Evolutionary conservation across 2,113 vertebrate species (phyloP).

Genomic region (Bettongia penicillata): DNA sequence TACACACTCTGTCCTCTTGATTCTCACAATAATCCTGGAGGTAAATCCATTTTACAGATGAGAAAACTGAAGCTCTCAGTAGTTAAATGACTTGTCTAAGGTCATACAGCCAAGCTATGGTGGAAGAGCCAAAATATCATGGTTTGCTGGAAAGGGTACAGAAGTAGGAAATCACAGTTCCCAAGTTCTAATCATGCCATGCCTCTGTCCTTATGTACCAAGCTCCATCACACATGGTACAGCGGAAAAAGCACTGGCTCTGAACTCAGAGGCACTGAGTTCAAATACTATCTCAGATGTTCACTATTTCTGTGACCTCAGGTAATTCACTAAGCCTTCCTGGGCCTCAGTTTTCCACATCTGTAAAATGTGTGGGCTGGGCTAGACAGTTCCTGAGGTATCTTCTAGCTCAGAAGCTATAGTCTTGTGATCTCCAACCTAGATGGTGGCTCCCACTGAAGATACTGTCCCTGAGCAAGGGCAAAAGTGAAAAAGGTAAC

Average conservation of each 20-base stretch:
- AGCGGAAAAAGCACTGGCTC: background rate
- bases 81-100: background rate
- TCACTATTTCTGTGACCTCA: background rate
- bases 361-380: background rate
- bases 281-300: background rate
- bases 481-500: background rate
- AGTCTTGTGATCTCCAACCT: background rate
- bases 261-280: background rate
- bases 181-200: background rate
- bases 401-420: background rate
- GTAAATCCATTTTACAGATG: background rate
- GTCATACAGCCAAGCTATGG: background rate
- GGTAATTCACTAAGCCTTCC: background rate
- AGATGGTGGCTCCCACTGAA: background rate
- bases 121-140: background rate
- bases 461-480: background rate
- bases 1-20: background rate
- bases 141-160: background rate
- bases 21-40: background rate
- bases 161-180: background rate
- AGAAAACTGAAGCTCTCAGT: background rate
- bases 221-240: background rate
- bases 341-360: background rate
- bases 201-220: background rate
- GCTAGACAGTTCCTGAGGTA: background rate